phyloP scores from a whole-genome alignment of 2,888 invertebrate species.

The Microctonus aethiopoides region DNA sequence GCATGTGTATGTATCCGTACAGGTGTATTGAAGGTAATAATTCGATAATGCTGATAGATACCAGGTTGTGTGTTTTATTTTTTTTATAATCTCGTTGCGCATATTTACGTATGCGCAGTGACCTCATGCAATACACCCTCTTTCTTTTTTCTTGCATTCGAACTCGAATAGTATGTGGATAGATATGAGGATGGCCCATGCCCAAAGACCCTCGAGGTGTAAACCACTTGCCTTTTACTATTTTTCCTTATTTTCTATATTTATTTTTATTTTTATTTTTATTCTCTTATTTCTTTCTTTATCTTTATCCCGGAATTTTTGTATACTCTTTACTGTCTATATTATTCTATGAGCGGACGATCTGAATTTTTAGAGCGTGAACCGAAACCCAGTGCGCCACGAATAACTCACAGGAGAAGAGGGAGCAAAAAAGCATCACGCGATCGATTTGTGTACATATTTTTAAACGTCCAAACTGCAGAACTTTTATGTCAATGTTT shows the following conservation, averaged over 20 bases:
- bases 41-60: conserved; percentile 8
- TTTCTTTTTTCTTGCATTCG: neutral
- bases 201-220: conserved; percentile 25
- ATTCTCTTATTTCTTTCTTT: neutral
- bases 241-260: neutral
- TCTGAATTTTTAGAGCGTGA: conserved; percentile 31
- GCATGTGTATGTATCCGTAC: neutral
- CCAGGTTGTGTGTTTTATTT: neutral
- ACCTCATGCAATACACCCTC: conserved; percentile 14
- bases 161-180: neutral
- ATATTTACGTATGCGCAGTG: conserved; percentile 22
- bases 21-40: neutral
- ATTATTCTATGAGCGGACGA: neutral
- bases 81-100: neutral
- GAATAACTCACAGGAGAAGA: neutral
- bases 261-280: too few species aligned
- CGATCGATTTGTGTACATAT: conserved; percentile 15
- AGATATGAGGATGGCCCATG: conserved; percentile 10
- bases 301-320: neutral
- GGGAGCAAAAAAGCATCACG: neutral
- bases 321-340: neutral
- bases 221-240: conserved; percentile 22
- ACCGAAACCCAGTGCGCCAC: conserved; percentile 14
- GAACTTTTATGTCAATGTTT: neutral
- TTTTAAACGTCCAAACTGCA: neutral